Conservation (phyloP, 2,888 invertebrate genomes). For the Ephialtes manifestator region DNA sequence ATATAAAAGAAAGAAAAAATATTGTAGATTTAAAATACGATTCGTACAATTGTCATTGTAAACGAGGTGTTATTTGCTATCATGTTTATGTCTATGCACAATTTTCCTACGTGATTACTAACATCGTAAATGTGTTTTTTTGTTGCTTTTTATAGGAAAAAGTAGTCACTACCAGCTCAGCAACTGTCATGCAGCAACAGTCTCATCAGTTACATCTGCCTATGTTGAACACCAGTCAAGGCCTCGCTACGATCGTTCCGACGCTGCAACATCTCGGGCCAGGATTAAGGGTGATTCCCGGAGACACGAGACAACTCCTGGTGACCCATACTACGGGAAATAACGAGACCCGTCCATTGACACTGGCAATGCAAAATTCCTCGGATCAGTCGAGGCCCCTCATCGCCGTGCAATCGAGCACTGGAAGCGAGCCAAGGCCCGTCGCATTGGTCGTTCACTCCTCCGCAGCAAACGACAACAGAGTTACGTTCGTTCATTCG, state of each 20-base stretch:
- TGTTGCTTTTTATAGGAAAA: slow-evolving; percentile 77
- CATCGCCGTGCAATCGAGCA: slow-evolving; percentile 83
- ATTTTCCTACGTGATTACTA: not conserved
- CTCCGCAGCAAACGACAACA: slow-evolving; percentile 83
- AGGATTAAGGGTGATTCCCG: slow-evolving; percentile 83
- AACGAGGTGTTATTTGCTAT: not conserved
- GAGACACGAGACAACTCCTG: slow-evolving; percentile 83
- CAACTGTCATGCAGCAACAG: slow-evolving; percentile 78
- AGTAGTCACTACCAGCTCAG: slow-evolving; percentile 77
- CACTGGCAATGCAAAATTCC: slow-evolving; percentile 80
- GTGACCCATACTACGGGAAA: slow-evolving; percentile 82
- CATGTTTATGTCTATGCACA: no score
- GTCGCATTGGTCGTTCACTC: slow-evolving; percentile 85
- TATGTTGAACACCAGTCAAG: slow-evolving; percentile 84
- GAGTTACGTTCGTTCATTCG: slow-evolving; percentile 84
- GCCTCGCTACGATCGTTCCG: slow-evolving; percentile 84
- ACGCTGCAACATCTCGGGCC: slow-evolving; percentile 84
- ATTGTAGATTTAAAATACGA: no score
- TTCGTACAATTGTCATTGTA: no score
- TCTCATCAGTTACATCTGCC: slow-evolving; percentile 83
- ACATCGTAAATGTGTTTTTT: not conserved
- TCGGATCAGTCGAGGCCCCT: slow-evolving; percentile 81
- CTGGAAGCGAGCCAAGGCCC: slow-evolving; percentile 83
- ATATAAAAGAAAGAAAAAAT: no score
- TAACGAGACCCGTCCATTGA: slow-evolving; percentile 81